A percentile compares a stretch with the other conserved stretches of the same genome.
Conservation (phyloP, 2,113 vertebrate genomes). For the Larimichthys crocea region DNA sequence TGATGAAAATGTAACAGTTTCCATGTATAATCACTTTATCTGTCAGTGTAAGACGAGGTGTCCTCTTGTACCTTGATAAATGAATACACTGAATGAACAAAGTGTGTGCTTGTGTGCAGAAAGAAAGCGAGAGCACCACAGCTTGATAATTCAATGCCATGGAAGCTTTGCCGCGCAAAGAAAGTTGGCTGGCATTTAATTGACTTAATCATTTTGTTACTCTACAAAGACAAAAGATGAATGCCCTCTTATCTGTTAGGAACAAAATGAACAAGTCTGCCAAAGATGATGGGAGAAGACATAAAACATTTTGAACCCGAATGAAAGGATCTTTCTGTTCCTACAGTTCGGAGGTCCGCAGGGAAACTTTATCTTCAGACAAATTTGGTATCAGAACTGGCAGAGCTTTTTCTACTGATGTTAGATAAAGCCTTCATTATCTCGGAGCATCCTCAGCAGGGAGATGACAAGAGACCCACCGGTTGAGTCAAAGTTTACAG, state of each 20-base stretch:
- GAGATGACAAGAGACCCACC: conserved; percentile 24
- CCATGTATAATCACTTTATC: conserved; percentile 8
- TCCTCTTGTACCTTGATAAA: conserved; percentile 39
- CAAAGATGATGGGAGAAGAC: conserved; percentile 54
- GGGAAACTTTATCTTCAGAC: conserved; percentile 73
- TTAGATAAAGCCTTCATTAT: conserved; percentile 62
- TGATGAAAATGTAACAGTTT: conserved; percentile 7
- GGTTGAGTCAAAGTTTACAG: conserved; percentile 16
- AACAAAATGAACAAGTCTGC: conserved; percentile 68
- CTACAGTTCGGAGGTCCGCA: conserved; percentile 40
- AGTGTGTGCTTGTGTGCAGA: conserved; percentile 14
- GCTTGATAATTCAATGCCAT: conserved; percentile 60
- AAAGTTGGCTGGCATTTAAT: conserved; percentile 73
- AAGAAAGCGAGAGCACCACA: conserved; percentile 29
- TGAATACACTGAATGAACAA: conserved; percentile 37
- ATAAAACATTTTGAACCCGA: conserved; percentile 40
- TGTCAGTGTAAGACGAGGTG: conserved; percentile 42
- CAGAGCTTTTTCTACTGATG: conserved; percentile 54
- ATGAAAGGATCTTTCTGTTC: conserved; percentile 53
- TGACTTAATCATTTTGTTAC: conserved; percentile 78
- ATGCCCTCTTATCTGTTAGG: conserved; percentile 73
- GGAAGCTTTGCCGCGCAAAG: conserved; percentile 51
- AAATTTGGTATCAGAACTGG: conserved; percentile 59
- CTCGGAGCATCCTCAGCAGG: conserved; percentile 26
- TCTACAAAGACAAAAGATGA: conserved; percentile 77